Percentiles rank a stretch among this genome's conserved stretches.
Conservation (phyloP, 2,797 vertebrate species). For the Tachyglossus aculeatus region DNA sequence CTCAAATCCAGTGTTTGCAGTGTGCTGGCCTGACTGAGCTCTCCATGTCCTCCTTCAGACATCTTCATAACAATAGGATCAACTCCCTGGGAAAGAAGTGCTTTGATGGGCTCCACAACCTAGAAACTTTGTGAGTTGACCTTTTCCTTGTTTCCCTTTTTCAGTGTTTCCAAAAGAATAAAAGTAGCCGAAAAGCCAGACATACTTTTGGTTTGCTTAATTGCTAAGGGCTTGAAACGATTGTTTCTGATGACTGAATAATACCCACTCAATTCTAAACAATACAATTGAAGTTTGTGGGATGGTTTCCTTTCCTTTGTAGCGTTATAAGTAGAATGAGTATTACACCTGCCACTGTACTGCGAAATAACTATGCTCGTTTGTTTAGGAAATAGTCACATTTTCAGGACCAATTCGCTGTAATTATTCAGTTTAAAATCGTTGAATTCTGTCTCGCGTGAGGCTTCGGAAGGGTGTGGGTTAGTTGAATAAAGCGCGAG, state of each 20-base stretch:
- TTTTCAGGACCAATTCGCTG: too few species aligned
- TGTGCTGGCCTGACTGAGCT: conserved; percentile 66
- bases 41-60: conserved; percentile 81
- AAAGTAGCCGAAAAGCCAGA: conserved; percentile 72
- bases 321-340: too few species aligned
- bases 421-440: too few species aligned
- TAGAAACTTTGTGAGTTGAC: conserved; percentile 88
- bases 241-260: conserved; percentile 47
- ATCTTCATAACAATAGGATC: conserved; percentile 98
- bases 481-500: too few species aligned
- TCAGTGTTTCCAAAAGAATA: conserved; percentile 75
- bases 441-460: too few species aligned
- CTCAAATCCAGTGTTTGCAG: conserved; percentile 46
- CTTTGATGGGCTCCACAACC: conserved; percentile 91
- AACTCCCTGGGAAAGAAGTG: conserved; percentile 93
- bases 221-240: conserved; percentile 55
- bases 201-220: conserved; percentile 64
- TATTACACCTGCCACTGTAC: too few species aligned
- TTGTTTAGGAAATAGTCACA: too few species aligned
- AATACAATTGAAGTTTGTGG: conserved; percentile 6
- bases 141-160: conserved; percentile 78
- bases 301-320: too few species aligned
- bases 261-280: not conserved
- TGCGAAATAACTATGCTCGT: too few species aligned
- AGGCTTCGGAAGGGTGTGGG: too few species aligned